Percentiles rank a stretch among this genome's conserved stretches.
These are phyloP conservation scores for Pseudachorutes palmiensis DNA, from an alignment of 1,140 invertebrate genomes.

Conservation along the genomic window DNA sequence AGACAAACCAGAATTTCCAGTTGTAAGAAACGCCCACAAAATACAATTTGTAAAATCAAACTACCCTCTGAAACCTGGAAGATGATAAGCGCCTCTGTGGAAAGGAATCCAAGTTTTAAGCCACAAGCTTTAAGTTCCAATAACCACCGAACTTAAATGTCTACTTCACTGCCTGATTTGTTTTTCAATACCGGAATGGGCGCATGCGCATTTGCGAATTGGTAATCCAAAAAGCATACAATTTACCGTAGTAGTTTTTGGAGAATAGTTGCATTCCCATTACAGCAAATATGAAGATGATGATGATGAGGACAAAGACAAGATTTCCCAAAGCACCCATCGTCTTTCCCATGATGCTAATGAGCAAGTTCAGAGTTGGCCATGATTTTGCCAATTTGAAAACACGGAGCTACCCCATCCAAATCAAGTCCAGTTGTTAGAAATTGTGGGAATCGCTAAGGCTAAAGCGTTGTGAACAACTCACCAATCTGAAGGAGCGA, in stretches of 20 bases:
- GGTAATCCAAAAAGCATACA: not conserved
- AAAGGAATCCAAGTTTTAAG: no score
- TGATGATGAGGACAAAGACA: conserved; percentile 93
- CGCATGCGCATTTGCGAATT: not conserved
- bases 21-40: no score
- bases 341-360: conserved; percentile 96
- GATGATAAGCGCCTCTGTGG: no score
- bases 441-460: not conserved
- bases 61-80: no score
- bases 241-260: conserved; percentile 75
- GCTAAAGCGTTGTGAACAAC: not conserved
- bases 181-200: not conserved
- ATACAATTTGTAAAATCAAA: no score
- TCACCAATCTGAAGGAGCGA: conserved; percentile 92
- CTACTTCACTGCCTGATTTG: not conserved
- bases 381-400: conserved; percentile 99
- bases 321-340: conserved; percentile 96
- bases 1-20: no score
- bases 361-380: conserved; percentile 95
- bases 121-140: no score
- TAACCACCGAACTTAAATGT: no score
- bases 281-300: conserved; percentile 93
- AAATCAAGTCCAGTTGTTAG: no score
- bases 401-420: conserved; percentile 71
- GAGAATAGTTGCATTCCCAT: conserved; percentile 98